Evolutionary conservation across 2,888 invertebrate species (phyloP).

Genomic region (Ophioninae sp.): DNA sequence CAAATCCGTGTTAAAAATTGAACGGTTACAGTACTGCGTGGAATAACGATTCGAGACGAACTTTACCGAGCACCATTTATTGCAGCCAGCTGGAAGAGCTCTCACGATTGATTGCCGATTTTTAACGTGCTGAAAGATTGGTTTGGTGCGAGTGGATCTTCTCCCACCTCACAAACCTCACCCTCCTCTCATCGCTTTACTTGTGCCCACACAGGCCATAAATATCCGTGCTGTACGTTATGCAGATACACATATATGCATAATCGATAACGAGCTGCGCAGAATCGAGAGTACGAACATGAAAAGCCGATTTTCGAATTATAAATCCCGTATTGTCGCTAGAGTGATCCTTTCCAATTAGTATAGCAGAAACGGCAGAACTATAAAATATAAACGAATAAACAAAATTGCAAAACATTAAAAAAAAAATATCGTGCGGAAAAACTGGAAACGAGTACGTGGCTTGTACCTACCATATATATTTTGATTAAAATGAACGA

Average conservation of each 20-base stretch:
- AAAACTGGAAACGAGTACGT: background rate
- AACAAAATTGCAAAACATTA: background rate
- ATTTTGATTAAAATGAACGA: background rate
- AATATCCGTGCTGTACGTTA: background rate
- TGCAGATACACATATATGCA: slow-evolving; percentile 9
- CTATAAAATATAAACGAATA: background rate
- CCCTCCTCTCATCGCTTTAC: background rate
- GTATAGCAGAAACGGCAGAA: background rate
- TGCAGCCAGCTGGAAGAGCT: background rate
- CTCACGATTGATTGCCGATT: slow-evolving; percentile 6
- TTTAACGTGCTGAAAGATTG: background rate
- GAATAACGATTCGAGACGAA: background rate
- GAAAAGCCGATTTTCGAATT: slow-evolving; percentile 46
- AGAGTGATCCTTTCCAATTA: slow-evolving; percentile 20
- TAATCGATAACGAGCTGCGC: slow-evolving; percentile 26
- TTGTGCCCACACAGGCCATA: background rate
- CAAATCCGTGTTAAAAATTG: background rate
- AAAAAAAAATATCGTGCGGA: background rate
- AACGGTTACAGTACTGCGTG: background rate
- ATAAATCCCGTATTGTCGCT: slow-evolving; percentile 8
- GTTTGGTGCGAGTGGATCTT: background rate
- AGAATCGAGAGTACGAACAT: slow-evolving; percentile 17
- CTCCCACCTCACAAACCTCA: background rate
- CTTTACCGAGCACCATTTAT: background rate
- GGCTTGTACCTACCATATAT: background rate